A percentile compares a stretch with the other conserved stretches of the same genome.
These are phyloP conservation scores for Pluvialis apricaria DNA, from an alignment of 2,113 vertebrate genomes.

Conservation along the genomic window DNA sequence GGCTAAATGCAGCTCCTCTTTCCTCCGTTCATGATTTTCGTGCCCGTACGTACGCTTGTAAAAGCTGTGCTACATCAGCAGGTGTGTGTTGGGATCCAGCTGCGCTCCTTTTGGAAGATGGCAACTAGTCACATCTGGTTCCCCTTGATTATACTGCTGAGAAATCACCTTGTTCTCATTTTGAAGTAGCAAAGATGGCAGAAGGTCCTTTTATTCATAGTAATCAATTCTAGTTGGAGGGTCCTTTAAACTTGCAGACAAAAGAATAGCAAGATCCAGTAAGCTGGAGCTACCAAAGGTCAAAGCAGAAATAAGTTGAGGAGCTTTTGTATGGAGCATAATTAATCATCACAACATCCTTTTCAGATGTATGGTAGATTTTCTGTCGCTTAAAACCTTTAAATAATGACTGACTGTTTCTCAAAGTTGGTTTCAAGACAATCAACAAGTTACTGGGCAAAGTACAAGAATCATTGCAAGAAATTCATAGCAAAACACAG, in stretches of 20 bases:
- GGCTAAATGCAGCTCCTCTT: background rate
- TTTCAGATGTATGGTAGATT: background rate
- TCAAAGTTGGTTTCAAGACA: background rate
- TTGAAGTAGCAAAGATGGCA: background rate
- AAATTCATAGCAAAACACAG: background rate
- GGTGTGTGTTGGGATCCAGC: constrained; percentile 8
- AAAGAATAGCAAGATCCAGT: background rate
- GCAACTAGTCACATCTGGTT: background rate
- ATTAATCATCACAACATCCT: background rate
- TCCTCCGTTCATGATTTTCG: rapidly evolving
- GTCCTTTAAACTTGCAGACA: background rate
- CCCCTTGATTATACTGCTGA: background rate
- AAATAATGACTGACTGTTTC: background rate
- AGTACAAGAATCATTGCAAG: background rate
- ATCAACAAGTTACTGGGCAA: background rate
- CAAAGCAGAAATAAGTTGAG: background rate
- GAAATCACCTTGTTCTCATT: background rate
- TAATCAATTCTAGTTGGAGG: background rate
- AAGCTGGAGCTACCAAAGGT: background rate
- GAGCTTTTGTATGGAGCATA: background rate
- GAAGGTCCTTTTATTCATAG: background rate
- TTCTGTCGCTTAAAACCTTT: background rate
- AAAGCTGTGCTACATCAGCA: background rate
- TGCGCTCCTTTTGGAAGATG: background rate
- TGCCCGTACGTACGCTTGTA: background rate